Evolutionary conservation across 2,888 invertebrate genomes (phyloP).

Genomic region (Eupithecia abbreviata): DNA sequence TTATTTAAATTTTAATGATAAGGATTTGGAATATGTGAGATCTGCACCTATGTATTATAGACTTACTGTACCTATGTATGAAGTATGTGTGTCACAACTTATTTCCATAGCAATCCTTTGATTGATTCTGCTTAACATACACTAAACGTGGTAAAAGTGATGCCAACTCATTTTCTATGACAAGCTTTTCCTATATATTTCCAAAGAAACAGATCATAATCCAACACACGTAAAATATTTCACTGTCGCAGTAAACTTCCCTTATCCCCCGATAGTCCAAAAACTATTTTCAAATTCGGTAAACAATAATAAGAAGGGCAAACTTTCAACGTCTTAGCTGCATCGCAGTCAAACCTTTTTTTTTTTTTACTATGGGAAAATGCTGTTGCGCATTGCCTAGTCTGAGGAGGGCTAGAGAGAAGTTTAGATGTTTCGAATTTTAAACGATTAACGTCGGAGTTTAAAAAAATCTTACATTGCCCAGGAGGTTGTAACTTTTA

Average conservation of each 20-base stretch:
- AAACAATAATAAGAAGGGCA: neutral
- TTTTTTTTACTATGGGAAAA: no score
- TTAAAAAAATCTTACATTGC: constrained; percentile 28
- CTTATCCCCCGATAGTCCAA: neutral
- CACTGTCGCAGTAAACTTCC: neutral
- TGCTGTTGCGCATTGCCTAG: no score
- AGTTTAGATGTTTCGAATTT: constrained; percentile 42
- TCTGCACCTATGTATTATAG: neutral
- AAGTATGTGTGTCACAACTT: neutral
- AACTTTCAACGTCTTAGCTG: constrained; percentile 38
- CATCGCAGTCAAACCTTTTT: constrained; percentile 33
- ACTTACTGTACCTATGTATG: neutral
- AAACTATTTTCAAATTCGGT: neutral
- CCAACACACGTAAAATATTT: neutral
- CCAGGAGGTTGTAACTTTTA: constrained; percentile 19
- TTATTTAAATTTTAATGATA: neutral
- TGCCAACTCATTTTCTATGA: neutral
- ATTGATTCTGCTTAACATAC: neutral
- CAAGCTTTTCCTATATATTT: neutral
- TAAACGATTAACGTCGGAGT: constrained; percentile 23
- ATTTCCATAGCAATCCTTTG: neutral
- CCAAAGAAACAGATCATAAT: neutral
- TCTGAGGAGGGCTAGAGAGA: no score
- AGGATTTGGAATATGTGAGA: neutral
- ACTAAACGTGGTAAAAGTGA: neutral